Base-by-base conservation (phyloP, 2,113 vertebrate species). In the Elephas maximus region DNA sequence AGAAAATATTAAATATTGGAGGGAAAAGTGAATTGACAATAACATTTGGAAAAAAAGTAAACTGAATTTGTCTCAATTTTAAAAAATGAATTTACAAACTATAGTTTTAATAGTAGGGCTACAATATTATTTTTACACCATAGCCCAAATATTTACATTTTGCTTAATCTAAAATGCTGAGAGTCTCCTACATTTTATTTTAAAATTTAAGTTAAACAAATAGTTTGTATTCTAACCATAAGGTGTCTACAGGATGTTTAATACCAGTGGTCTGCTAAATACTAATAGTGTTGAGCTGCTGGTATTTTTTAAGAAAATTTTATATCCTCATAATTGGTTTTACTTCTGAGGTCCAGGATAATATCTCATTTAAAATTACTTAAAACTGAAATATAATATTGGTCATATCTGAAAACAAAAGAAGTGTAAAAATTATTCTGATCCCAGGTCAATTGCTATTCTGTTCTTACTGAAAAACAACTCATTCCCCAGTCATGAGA, bases 301-400 rank as follows among this genome's bases (percentile, higher is more conserved):
- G 3, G 0, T 44, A 15, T 69, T 94, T 90, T 81, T 79, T 33
- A 79, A 53, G 62, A 92, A 88, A 65, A 41, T 53, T 88, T 74
- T 83, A 5, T 21, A 91, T 53, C 12, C 51, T 0, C 57, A 37
- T 65, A 85, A 2, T 21, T 85, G 67, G 2, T 51, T 93, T 93
- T 93, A 12, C 2, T 97, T 53, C 30, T 85, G 41, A 95, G 33
- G 41, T 90, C 60, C 77, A 93, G 12, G n/a, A 60, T 8, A 92
- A 12, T 41, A 86, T 87, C n/a, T 94, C 10, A 91, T 51, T 81
- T 93, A 12, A 24, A 88, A 63, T 87, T 92, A 77, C 8, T 65
- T 93, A 76, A 90, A 94, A 80, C 41, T 80, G 2, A 84, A 92
- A n/a, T 53, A 71, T 3, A 45, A 76, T 28, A 41, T 30, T 82